Percentiles rank a stretch among this genome's conserved stretches.
phyloP scores from a whole-genome alignment of 2,888 invertebrate species.

The Tenodera sinensis region DNA sequence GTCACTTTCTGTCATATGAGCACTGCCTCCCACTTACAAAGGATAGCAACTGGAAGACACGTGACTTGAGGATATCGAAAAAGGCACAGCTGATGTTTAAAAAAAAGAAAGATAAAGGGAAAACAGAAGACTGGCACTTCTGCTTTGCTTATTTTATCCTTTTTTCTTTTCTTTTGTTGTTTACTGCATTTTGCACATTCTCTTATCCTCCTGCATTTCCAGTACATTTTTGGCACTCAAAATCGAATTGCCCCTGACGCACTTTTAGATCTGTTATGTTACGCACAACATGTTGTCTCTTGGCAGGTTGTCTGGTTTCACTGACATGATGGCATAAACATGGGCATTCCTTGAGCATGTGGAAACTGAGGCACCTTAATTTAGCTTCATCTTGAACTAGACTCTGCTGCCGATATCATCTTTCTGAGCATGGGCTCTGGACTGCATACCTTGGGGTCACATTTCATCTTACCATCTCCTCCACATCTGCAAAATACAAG shows the following conservation, averaged over 20 bases:
- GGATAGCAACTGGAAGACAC: conserved; percentile 4
- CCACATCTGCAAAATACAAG: conserved; percentile 68
- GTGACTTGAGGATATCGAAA: neutral
- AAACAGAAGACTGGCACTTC: neutral
- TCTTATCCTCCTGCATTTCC: conserved; percentile 12
- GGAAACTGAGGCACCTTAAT: neutral
- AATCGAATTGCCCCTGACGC: neutral
- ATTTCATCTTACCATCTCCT: conserved; percentile 89
- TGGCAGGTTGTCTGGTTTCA: neutral
- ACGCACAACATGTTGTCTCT: neutral
- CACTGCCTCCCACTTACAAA: neutral
- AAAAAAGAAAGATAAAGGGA: neutral
- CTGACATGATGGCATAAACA: neutral
- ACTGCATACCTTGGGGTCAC: conserved; percentile 85
- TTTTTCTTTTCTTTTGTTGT: neutral
- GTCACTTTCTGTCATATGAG: neutral
- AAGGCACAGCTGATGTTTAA: neutral
- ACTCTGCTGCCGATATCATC: conserved; percentile 75
- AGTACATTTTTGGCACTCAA: conserved; percentile 28
- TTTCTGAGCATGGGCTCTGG: conserved; percentile 87
- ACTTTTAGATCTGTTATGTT: neutral
- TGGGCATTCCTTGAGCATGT: conserved; percentile 17
- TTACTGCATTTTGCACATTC: neutral
- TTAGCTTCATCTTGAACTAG: conserved; percentile 35
- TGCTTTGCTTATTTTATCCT: neutral